These are phyloP conservation scores for Ctenopoma multispine DNA, from an alignment of 2,797 vertebrate species.

Conservation along the genomic window DNA sequence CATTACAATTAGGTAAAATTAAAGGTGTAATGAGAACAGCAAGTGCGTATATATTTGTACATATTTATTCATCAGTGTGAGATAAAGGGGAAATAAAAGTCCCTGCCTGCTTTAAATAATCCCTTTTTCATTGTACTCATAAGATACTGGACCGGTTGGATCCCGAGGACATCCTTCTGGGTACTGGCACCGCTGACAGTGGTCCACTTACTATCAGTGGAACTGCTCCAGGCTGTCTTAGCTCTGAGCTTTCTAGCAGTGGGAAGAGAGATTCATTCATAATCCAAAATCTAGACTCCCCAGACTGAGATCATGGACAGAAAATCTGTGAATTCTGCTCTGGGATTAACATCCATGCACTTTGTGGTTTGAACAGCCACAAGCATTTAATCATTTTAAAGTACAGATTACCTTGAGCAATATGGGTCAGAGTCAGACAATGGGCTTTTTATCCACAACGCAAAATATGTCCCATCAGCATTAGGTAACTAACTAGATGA, in stretches of 20 bases:
- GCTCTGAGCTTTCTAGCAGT: slow-evolving; percentile 9
- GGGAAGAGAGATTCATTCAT: slow-evolving; percentile 3
- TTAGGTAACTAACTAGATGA: slow-evolving; percentile 46
- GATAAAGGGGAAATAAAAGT: no score
- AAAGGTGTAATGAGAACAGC: neutral
- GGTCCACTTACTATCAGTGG: neutral
- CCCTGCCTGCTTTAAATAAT: no score
- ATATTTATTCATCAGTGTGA: neutral
- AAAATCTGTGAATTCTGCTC: slow-evolving; percentile 50
- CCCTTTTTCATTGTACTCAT: no score
- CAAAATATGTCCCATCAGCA: slow-evolving; percentile 12
- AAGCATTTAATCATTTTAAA: slow-evolving; percentile 71
- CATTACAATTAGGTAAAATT: slow-evolving; percentile 2
- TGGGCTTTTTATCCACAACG: slow-evolving; percentile 32
- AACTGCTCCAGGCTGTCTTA: neutral
- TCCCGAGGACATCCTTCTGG: neutral
- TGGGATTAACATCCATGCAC: slow-evolving; percentile 54
- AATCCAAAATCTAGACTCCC: slow-evolving; percentile 38
- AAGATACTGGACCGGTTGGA: neutral
- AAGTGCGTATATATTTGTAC: neutral
- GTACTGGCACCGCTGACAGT: neutral
- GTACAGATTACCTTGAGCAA: slow-evolving; percentile 66
- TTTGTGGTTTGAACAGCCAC: slow-evolving; percentile 33
- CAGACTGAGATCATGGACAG: slow-evolving; percentile 34
- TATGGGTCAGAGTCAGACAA: slow-evolving; percentile 72